A percentile compares a stretch with the other conserved stretches of the same genome.
phyloP scores from a whole-genome alignment of 2,888 invertebrate genomes.

The Baronia brevicornis region DNA sequence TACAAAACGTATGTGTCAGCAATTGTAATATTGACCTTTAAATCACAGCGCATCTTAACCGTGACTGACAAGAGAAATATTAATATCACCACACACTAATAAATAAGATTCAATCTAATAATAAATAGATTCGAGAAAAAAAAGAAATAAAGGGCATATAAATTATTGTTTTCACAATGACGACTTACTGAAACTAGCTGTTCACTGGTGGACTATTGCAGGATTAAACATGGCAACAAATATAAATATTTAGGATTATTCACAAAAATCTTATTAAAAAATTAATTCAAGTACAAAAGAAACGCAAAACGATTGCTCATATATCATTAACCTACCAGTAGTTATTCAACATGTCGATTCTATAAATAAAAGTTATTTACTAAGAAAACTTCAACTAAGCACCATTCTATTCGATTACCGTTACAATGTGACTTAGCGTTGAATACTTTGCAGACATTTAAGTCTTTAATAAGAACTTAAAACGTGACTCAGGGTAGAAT shows the following conservation, averaged over 20 bases:
- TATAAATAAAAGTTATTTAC: conserved; percentile 54
- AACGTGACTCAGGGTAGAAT: conserved; percentile 58
- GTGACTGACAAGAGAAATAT: conserved; percentile 50
- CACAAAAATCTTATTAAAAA: conserved; percentile 13
- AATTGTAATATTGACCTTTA: conserved; percentile 60
- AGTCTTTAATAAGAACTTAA: conserved; percentile 54
- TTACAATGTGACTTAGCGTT: conserved; percentile 64
- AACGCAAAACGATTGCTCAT: conserved; percentile 41
- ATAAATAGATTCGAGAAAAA: conserved; percentile 54
- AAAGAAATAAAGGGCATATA: conserved; percentile 25
- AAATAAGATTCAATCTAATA: conserved; percentile 63
- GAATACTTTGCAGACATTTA: conserved; percentile 60
- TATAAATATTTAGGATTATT: conserved; percentile 39
- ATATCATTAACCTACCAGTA: conserved; percentile 45
- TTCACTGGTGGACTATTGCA: conserved; percentile 23
- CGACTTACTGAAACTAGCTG: conserved; percentile 33
- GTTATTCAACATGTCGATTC: conserved; percentile 43
- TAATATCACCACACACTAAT: conserved; percentile 69
- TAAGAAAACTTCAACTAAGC: conserved; percentile 68
- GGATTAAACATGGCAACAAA: conserved; percentile 37
- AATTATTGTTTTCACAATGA: conserved; percentile 36
- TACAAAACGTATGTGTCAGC: conserved; percentile 70
- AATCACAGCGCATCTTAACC: conserved; percentile 45
- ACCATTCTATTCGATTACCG: conserved; percentile 74
- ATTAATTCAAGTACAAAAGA: conserved; percentile 21